phyloP scores from a whole-genome alignment of 2,888 invertebrate species.

The Metalampra italica region DNA sequence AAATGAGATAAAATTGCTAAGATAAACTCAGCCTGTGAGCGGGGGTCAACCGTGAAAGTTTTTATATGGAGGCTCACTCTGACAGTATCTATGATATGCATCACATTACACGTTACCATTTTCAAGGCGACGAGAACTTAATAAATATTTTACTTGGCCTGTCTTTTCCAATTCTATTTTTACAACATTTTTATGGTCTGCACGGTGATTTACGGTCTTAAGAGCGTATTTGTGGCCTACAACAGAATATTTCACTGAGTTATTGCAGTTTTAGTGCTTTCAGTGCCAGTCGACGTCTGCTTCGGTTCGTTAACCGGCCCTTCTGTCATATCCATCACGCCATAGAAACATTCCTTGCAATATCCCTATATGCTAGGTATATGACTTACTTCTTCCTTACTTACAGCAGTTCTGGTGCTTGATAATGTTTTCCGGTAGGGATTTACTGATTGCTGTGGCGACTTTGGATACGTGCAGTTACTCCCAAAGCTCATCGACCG shows the following conservation, averaged over 20 bases:
- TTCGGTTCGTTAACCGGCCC: slow-evolving; percentile 47
- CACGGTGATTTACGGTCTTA: slow-evolving; percentile 49
- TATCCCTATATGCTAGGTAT: slow-evolving; percentile 16
- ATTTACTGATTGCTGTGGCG: slow-evolving; percentile 13
- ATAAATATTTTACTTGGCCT: slow-evolving; percentile 11
- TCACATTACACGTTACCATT: slow-evolving; percentile 7
- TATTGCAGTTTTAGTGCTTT: slow-evolving; percentile 52
- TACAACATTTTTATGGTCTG: slow-evolving; percentile 42
- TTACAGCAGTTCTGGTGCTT: neutral
- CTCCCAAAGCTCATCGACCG: slow-evolving; percentile 39
- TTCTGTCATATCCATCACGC: slow-evolving; percentile 41
- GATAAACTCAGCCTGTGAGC: slow-evolving; percentile 47
- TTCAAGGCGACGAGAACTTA: slow-evolving; percentile 6
- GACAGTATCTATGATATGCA: slow-evolving; percentile 17
- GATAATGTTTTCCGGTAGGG: slow-evolving; percentile 3
- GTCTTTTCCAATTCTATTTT: slow-evolving; percentile 46
- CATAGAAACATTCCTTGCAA: slow-evolving; percentile 28
- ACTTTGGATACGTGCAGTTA: slow-evolving; percentile 16
- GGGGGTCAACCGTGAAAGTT: slow-evolving; percentile 49
- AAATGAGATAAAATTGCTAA: slow-evolving; percentile 62
- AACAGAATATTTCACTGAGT: slow-evolving; percentile 47
- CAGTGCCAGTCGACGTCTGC: slow-evolving; percentile 45
- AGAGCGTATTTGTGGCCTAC: slow-evolving; percentile 50
- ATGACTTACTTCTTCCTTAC: slow-evolving; percentile 8
- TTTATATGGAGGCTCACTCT: slow-evolving; percentile 29